These are phyloP conservation scores for Apteryx mantelli DNA, from an alignment of 2,113 vertebrate species.

Conservation along the genomic window DNA sequence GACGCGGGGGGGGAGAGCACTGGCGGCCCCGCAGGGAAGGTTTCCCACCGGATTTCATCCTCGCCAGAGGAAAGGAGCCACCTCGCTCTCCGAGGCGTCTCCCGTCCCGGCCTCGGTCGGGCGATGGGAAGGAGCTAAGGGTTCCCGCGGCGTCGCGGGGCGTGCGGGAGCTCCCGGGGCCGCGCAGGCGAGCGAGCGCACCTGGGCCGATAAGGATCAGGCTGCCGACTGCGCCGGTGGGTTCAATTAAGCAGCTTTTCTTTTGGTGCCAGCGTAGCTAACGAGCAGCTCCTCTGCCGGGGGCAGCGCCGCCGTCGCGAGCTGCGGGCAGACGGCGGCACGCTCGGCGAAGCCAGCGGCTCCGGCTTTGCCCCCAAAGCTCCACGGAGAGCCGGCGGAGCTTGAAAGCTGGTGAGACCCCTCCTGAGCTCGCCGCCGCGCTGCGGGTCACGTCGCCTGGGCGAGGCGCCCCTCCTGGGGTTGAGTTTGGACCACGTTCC, in stretches of 20 bases:
- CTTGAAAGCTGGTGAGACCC: constrained; percentile 15
- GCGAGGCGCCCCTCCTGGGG: constrained; percentile 56
- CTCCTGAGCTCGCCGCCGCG: constrained; percentile 9
- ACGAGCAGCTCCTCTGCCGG: constrained; percentile 66
- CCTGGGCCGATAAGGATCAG: constrained; percentile 70
- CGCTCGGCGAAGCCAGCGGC: constrained; percentile 49
- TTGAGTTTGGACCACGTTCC: constrained; percentile 15
- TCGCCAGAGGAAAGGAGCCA: background rate
- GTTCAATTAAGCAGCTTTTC: constrained; percentile 69
- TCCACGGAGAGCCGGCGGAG: background rate
- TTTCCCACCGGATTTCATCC: background rate
- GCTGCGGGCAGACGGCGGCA: constrained; percentile 42
- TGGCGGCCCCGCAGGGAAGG: background rate
- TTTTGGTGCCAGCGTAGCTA: constrained; percentile 67
- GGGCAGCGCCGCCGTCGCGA: constrained; percentile 63
- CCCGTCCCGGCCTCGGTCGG: background rate
- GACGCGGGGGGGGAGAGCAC: background rate
- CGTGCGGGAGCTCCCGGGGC: background rate
- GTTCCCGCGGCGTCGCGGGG: background rate
- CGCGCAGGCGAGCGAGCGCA: constrained; percentile 37
- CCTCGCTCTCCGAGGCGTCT: rapidly evolving
- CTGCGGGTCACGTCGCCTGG: constrained; percentile 6
- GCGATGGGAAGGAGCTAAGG: background rate
- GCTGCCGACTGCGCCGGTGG: constrained; percentile 37
- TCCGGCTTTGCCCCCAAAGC: constrained; percentile 21